These are phyloP conservation scores for Trogon surrucura DNA, from an alignment of 2,113 vertebrate genomes.

Conservation along the genomic window DNA sequence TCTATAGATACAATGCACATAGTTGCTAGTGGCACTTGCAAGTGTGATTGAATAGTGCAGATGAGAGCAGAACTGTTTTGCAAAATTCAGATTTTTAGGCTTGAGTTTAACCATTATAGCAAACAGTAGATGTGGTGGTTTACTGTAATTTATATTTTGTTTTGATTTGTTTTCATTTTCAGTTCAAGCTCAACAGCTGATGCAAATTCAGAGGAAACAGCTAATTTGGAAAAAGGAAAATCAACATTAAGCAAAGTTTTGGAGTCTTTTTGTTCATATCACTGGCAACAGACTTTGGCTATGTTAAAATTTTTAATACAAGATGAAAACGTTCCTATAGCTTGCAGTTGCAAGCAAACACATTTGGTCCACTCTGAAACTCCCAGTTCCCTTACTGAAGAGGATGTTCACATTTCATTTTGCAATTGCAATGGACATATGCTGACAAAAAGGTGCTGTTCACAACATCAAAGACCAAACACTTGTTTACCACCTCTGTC, in stretches of 20 bases:
- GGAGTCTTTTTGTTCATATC: constrained; percentile 84
- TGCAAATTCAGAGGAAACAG: constrained; percentile 83
- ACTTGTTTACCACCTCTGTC: constrained; percentile 73
- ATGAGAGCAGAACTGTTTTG: background rate
- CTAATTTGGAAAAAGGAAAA: constrained; percentile 81
- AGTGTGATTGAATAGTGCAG: background rate
- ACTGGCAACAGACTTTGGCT: constrained; percentile 83
- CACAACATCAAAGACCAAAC: constrained; percentile 78
- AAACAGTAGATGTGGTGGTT: constrained; percentile 68
- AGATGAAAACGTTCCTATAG: constrained; percentile 73
- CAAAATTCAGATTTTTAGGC: background rate
- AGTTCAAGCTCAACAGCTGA: constrained; percentile 83
- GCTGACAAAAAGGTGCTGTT: constrained; percentile 78
- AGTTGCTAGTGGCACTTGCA: background rate
- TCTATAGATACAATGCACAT: background rate
- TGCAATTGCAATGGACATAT: constrained; percentile 77
- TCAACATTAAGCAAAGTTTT: constrained; percentile 86
- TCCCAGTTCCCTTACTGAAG: constrained; percentile 70
- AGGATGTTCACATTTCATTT: constrained; percentile 68
- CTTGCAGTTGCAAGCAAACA: constrained; percentile 72
- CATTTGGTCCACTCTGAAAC: constrained; percentile 67
- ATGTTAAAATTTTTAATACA: constrained; percentile 85
- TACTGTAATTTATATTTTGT: constrained; percentile 84
- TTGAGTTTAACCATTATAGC: constrained; percentile 68
- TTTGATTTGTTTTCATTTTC: constrained; percentile 85